These are phyloP conservation scores for Ips nitidus DNA, from an alignment of 1,140 invertebrate species.

Conservation along the genomic window DNA sequence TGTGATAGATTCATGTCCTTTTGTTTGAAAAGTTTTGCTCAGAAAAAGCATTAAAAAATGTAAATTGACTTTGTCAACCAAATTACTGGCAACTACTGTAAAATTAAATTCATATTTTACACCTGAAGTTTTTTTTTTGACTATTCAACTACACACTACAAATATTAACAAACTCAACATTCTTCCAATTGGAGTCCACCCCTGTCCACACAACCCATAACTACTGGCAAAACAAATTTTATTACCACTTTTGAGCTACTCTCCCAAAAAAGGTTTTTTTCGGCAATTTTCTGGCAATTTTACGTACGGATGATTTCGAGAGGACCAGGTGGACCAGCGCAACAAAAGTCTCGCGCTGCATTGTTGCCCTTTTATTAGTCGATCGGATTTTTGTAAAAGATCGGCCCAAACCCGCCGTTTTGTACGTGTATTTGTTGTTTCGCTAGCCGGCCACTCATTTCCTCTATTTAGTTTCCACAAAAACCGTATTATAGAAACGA, in stretches of 20 bases:
- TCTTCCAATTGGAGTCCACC: too few species aligned
- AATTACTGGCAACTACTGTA: too few species aligned
- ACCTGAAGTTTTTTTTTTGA: too few species aligned
- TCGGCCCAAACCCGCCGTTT: neutral
- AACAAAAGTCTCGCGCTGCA: conserved; percentile 38
- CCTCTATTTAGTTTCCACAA: conserved; percentile 43
- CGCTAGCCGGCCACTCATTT: conserved; percentile 37
- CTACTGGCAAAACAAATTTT: conserved; percentile 27
- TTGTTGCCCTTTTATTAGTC: conserved; percentile 41
- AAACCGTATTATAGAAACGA: conserved; percentile 41
- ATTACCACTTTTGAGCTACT: conserved; percentile 35
- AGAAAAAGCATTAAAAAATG: too few species aligned
- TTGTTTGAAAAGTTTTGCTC: too few species aligned
- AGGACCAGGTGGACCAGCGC: conserved; percentile 34
- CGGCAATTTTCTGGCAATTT: conserved; percentile 42
- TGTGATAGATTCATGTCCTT: too few species aligned
- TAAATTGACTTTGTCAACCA: too few species aligned
- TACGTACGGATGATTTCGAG: conserved; percentile 36
- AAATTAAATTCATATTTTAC: too few species aligned
- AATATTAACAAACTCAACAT: too few species aligned
- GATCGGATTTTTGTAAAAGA: conserved; percentile 41
- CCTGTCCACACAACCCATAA: too few species aligned
- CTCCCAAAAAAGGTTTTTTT: conserved; percentile 38
- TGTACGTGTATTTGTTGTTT: conserved; percentile 31
- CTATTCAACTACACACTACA: too few species aligned